Base-by-base conservation (phyloP, 2,888 invertebrate species). In the Dyspetes luteomarginatus region DNA sequence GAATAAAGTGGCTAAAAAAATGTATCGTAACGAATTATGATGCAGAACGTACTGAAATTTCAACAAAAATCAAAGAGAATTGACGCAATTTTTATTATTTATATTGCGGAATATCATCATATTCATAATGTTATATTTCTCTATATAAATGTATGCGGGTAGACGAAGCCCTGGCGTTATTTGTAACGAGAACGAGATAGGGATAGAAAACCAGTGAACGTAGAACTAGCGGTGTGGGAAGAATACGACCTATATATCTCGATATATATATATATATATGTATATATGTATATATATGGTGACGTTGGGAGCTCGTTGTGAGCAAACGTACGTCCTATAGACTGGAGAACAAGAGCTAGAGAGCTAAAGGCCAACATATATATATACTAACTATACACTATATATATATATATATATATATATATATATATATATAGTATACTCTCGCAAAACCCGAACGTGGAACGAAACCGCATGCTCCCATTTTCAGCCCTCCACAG, bases 391-490 rank as follows among this genome's bases (percentile, higher is more conserved):
- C 17, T 9, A 24, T 22, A 52, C n/a, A 26, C 5, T 17, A 9
- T 12, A 36, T 36, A 19, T 22, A 15, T 48, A 9, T 30, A 58
- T 43, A 52, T 12, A 30, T 50, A 36, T 30, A 45, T 50, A 43
- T 15, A 22, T 1, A 2, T 52, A 2, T 52, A 52, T 65, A 28
- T 17, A 41, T 30, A 60, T 60, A 17, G 56, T 28, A 24, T 24
- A 56, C 55, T 56, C 55, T 56, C n/a, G 68, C 68, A 56, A 64
- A 74, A 68, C 30, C 41, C 56, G 62, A 68, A 55, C 50, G 78
- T 56, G 41, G 41, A 79, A 64, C 62, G 68, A 55, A 69, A 69
- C 68, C 68, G 74, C 64, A 73, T 78, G 78, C 78, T 73, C 65
- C 68, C 68, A 65, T 69, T 74, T 78, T 73, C 55, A 68, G 58